Conservation (phyloP, 2,797 vertebrate genomes). For the Lateolabrax maculatus region DNA sequence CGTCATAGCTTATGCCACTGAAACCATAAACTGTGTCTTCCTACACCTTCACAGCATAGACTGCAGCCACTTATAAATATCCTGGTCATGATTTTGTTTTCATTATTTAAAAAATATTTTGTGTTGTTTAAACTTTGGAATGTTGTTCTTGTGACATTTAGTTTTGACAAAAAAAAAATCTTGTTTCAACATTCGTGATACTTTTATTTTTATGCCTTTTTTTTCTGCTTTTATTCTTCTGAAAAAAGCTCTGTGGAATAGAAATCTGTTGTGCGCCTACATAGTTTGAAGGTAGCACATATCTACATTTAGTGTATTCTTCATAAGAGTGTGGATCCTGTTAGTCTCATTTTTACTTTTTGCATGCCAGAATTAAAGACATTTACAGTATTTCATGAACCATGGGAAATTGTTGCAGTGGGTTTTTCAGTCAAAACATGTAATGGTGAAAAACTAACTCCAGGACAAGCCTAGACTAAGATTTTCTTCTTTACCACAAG, state of each 20-base stretch:
- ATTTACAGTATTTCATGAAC: constrained; percentile 56
- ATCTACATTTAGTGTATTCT: constrained; percentile 60
- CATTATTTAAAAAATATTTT: constrained; percentile 30
- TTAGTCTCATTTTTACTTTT: constrained; percentile 69
- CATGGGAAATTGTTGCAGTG: constrained; percentile 41
- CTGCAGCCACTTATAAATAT: constrained; percentile 34
- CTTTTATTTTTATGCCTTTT: background rate
- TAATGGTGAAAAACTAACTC: constrained; percentile 72
- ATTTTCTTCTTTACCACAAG: no score
- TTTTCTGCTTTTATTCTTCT: background rate
- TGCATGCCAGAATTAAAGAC: constrained; percentile 59
- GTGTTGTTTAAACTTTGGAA: background rate
- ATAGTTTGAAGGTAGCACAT: constrained; percentile 54
- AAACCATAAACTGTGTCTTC: constrained; percentile 72
- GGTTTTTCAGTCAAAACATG: constrained; percentile 57
- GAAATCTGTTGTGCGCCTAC: constrained; percentile 28
- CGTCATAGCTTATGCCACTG: constrained; percentile 59
- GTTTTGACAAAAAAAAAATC: background rate
- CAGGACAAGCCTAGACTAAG: background rate
- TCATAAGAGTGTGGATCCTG: constrained; percentile 54
- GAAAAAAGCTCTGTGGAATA: background rate
- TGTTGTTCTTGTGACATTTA: background rate
- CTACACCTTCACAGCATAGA: constrained; percentile 45
- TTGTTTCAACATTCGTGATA: background rate
- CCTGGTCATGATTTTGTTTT: constrained; percentile 40